Evolutionary conservation across 1,140 invertebrate species (phyloP), one percentile per base, ranked within the genome.

Genomic region (Drosophila ogumai): DNA sequence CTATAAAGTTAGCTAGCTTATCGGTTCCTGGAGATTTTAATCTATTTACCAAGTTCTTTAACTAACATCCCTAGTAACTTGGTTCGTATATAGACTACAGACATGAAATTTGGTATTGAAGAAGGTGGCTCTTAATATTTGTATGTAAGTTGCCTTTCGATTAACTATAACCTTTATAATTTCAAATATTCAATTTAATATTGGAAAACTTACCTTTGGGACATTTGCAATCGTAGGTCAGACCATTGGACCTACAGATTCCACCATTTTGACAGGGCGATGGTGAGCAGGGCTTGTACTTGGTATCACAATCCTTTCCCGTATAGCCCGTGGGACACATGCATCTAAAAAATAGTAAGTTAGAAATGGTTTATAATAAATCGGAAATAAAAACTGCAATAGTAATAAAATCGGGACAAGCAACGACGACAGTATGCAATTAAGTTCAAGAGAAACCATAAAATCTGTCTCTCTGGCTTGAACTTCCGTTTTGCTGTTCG

Each of bases 261-360:
- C 97, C 98, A 49, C 96, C 98, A 93, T 99, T 98, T 80, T 95
- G 93, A 92, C 98, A 99, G 3, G 98, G 97, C 50, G 96, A 97
- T 6, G 98, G 97, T 80, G 97, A 95, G 93, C 98, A 98, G 2
- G 97, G 97, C 66, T 98, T 95, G 92, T 98, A 98, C 76, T 96
- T 95, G 90, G 94, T 96, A 92, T 98, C 97, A 93, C 98, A 98
- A 93, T 98, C 96, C 88, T 96, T 95, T 13, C 97, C 98, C 3
- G 97, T 98, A 92, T 96, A 98, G 72, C 97, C 97, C 74, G 95
- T 95, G 74, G 96, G 94, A 93, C 98, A 99, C 77, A 96, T 95
- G 93, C 98, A 99, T 93, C 96, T 97, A 94, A 50, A 94, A 64
- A 32, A 40, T 36, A 46, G 46, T 17, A 58, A 38, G 12, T 41